Percentiles rank a stretch among this genome's conserved stretches.
Evolutionary conservation across 2,113 vertebrate species (phyloP).

Genomic region (Panthera leo): DNA sequence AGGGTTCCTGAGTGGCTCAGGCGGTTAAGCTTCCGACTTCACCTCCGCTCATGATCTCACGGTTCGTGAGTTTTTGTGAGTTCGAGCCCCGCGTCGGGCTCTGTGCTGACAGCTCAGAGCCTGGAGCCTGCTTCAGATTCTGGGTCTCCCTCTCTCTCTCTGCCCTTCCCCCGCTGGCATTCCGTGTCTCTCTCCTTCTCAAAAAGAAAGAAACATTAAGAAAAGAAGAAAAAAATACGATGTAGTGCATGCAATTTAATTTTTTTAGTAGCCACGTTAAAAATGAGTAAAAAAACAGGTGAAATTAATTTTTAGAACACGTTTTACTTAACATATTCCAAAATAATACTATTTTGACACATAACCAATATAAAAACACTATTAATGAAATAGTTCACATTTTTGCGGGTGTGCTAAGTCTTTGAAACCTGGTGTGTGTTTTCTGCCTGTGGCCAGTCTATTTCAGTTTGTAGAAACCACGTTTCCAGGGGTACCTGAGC

Average conservation of each 20-base stretch:
- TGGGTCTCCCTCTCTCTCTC: no score
- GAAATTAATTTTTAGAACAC: slow-evolving; percentile 1
- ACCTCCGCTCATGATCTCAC: no score
- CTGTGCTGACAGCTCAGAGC: no score
- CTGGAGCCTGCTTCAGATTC: no score
- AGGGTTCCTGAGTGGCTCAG: no score
- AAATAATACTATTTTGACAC: not conserved
- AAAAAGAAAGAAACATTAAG: no score
- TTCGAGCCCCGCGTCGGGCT: no score
- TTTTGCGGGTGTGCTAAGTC: not conserved
- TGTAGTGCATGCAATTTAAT: not conserved
- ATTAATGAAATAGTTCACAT: not conserved
- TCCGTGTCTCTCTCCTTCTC: no score
- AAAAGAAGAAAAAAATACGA: not conserved
- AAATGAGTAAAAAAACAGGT: not conserved
- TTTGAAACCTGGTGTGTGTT: not conserved
- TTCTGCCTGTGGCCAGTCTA: not conserved
- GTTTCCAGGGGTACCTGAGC: not conserved
- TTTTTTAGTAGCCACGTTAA: not conserved
- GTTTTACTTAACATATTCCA: slow-evolving; percentile 4
- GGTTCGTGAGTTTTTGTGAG: no score
- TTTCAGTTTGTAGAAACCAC: not conserved
- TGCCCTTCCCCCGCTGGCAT: no score
- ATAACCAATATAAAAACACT: not conserved
- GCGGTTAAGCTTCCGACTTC: no score